phyloP scores from a whole-genome alignment of 1,140 invertebrate genomes.

The Branchinecta lynchi region DNA sequence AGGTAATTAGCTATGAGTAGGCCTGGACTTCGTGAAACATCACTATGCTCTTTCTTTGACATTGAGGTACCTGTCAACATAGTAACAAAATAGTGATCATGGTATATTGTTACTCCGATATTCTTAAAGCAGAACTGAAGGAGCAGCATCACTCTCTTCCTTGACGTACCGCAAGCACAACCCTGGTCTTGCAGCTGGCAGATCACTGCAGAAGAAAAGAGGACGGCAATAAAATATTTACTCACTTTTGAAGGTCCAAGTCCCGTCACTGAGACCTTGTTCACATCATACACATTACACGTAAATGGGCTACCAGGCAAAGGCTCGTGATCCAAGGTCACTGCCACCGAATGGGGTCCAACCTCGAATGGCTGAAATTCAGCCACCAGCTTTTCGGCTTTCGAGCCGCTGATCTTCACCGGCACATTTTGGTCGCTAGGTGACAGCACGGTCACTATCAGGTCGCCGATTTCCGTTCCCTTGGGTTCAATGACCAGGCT shows the following conservation, averaged over 20 bases:
- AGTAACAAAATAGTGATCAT: too few relatives aligned
- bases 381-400: slow-evolving; percentile 47
- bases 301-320: slow-evolving; percentile 79
- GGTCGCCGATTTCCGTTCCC: slow-evolving; percentile 34
- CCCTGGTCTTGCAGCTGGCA: too few relatives aligned
- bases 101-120: too few relatives aligned
- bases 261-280: slow-evolving; percentile 62
- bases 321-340: slow-evolving; percentile 60
- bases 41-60: too few relatives aligned
- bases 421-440: slow-evolving; percentile 60
- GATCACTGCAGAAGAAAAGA: too few relatives aligned
- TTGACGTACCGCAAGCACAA: too few relatives aligned
- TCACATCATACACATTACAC: slow-evolving; percentile 82
- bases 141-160: too few relatives aligned
- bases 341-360: slow-evolving; percentile 63
- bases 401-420: slow-evolving; percentile 37
- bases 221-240: too few relatives aligned
- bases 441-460: slow-evolving; percentile 52
- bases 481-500: slow-evolving; percentile 44
- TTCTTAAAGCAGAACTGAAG: too few relatives aligned
- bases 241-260: slow-evolving; percentile 40
- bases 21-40: too few relatives aligned
- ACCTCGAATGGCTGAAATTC: slow-evolving; percentile 67
- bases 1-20: too few relatives aligned
- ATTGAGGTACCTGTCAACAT: too few relatives aligned